phyloP scores from a whole-genome alignment of 2,888 invertebrate species.

The Antheraea yamamai region DNA sequence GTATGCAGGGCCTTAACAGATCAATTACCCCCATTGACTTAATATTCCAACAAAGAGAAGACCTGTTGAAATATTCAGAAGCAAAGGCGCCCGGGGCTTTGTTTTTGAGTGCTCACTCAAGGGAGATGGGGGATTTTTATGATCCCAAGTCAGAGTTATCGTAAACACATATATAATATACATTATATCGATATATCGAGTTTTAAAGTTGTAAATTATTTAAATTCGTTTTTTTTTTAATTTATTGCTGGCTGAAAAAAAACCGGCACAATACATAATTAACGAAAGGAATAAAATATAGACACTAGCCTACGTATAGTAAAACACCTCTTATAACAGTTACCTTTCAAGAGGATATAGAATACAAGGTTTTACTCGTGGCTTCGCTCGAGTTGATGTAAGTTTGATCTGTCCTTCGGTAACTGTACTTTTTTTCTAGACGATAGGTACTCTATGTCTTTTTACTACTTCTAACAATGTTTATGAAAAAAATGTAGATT shows the following conservation, averaged over 20 bases:
- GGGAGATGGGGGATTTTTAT: slow-evolving; percentile 67
- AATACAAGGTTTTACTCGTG: too few species aligned
- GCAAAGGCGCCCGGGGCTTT: slow-evolving; percentile 66
- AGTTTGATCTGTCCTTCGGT: too few species aligned
- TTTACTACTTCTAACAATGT: too few species aligned
- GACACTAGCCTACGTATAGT: neutral
- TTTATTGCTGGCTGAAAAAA: too few species aligned
- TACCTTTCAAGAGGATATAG: too few species aligned
- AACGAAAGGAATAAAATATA: too few species aligned
- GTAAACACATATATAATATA: slow-evolving; percentile 68
- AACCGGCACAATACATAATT: too few species aligned
- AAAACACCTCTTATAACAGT: neutral
- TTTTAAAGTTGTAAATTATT: neutral
- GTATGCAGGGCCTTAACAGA: slow-evolving; percentile 63
- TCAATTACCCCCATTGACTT: slow-evolving; percentile 81
- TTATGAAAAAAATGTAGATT: too few species aligned
- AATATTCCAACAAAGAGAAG: slow-evolving; percentile 77
- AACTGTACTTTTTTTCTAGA: too few species aligned
- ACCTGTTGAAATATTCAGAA: slow-evolving; percentile 78
- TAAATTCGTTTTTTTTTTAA: neutral
- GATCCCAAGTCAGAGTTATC: slow-evolving; percentile 71
- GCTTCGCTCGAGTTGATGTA: too few species aligned
- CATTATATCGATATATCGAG: slow-evolving; percentile 28
- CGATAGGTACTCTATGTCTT: too few species aligned
- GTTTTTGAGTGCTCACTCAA: slow-evolving; percentile 74